A percentile compares a stretch with the other conserved stretches of the same genome.
Conservation (phyloP, 2,113 vertebrate species). For the Saguinus imperator region DNA sequence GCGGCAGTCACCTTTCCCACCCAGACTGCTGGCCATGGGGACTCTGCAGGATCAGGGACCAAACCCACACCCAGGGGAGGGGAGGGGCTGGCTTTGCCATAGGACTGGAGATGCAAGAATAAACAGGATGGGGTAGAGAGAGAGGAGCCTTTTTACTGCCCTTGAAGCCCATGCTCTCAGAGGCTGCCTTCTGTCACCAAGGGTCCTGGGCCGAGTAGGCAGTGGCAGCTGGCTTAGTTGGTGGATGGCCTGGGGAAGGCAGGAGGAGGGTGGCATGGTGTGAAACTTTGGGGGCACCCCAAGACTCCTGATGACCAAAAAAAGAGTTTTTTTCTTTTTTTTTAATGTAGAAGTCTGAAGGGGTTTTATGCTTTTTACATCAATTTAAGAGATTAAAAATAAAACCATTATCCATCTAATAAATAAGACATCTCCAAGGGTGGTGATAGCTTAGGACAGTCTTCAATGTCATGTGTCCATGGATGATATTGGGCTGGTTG, state of each 20-base stretch:
- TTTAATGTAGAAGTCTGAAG: no score
- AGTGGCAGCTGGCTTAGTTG: conserved; percentile 69
- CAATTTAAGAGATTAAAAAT: no score
- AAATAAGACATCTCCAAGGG: no score
- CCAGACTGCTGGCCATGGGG: accelerated
- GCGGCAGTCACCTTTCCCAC: neutral
- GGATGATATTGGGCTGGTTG: no score
- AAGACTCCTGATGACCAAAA: no score
- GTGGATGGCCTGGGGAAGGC: conserved; percentile 80
- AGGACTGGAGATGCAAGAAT: neutral
- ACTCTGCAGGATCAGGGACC: accelerated
- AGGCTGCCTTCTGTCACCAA: neutral
- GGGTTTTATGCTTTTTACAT: no score
- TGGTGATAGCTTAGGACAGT: no score
- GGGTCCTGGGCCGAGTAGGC: neutral
- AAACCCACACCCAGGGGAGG: accelerated
- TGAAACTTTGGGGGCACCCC: no score
- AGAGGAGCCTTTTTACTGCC: conserved; percentile 60
- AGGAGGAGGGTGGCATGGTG: no score
- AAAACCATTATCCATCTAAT: no score
- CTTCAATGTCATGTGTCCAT: no score
- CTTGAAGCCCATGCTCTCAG: neutral
- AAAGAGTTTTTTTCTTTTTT: no score
- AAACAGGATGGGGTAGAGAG: neutral
- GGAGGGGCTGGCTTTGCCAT: neutral